These are phyloP conservation scores for Notarius quadriscutis DNA, from an alignment of 2,113 vertebrate genomes.

Conservation along the genomic window DNA sequence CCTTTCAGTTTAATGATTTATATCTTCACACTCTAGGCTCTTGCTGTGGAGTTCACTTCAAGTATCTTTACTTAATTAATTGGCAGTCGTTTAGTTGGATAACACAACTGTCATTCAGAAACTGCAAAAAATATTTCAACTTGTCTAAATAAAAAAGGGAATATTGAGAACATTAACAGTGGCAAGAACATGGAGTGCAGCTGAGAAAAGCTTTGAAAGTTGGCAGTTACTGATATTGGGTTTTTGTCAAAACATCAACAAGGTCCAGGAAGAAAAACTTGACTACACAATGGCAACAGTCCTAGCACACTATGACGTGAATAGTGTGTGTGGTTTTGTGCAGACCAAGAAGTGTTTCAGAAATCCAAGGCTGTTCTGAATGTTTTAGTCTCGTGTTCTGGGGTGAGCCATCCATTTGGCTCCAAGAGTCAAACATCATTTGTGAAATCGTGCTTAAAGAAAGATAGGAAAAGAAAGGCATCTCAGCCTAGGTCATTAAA, in stretches of 20 bases:
- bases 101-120: background rate
- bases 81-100: conserved; percentile 2
- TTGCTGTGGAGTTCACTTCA: background rate
- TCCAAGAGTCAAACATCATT: background rate
- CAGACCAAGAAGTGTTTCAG: background rate
- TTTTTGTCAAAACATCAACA: background rate
- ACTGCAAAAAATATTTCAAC: background rate
- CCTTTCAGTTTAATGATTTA: background rate
- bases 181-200: background rate
- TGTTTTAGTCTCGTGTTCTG: background rate
- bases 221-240: background rate
- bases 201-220: background rate
- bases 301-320: background rate
- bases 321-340: background rate
- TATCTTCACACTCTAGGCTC: background rate
- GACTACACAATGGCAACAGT: background rate
- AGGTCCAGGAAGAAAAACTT: background rate
- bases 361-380: background rate
- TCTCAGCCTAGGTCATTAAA: background rate
- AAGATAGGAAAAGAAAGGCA: background rate
- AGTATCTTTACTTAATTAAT: background rate
- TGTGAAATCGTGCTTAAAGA: background rate
- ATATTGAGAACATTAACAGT: background rate
- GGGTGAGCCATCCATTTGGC: background rate
- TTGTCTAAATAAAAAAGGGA: background rate